Conservation (phyloP, 2,888 invertebrate genomes). For the Eudemis profundana region DNA sequence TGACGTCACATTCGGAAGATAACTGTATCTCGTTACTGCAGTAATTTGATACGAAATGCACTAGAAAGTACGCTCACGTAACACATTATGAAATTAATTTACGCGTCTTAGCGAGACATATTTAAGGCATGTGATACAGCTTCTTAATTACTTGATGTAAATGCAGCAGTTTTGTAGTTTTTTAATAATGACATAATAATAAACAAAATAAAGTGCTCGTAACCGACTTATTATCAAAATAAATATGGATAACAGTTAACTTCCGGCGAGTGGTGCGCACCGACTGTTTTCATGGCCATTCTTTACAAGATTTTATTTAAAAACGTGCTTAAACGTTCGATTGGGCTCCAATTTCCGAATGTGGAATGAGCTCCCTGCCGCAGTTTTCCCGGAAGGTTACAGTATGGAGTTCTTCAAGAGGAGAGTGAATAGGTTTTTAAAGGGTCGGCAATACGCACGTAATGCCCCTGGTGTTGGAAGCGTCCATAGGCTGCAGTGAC, state of each 20-base stretch:
- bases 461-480: no score
- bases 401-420: no score
- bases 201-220: background rate
- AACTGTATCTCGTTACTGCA: slow-evolving; percentile 30
- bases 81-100: slow-evolving; percentile 35
- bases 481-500: no score
- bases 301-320: no score
- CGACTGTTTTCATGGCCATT: background rate
- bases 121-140: slow-evolving; percentile 19
- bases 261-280: background rate
- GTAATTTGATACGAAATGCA: slow-evolving; percentile 37
- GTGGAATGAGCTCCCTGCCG: no score
- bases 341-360: no score
- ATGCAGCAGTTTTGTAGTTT: slow-evolving; percentile 5
- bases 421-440: no score
- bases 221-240: slow-evolving; percentile 8
- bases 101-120: slow-evolving; percentile 4
- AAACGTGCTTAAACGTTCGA: no score
- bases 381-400: no score
- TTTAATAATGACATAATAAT: background rate
- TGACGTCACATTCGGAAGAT: slow-evolving; percentile 28
- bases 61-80: slow-evolving; percentile 36
- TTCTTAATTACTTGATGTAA: background rate
- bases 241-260: background rate
- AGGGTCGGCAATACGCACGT: no score